These are phyloP conservation scores for Clarias fuscus DNA, from an alignment of 2,797 vertebrate genomes.

Conservation along the genomic window DNA sequence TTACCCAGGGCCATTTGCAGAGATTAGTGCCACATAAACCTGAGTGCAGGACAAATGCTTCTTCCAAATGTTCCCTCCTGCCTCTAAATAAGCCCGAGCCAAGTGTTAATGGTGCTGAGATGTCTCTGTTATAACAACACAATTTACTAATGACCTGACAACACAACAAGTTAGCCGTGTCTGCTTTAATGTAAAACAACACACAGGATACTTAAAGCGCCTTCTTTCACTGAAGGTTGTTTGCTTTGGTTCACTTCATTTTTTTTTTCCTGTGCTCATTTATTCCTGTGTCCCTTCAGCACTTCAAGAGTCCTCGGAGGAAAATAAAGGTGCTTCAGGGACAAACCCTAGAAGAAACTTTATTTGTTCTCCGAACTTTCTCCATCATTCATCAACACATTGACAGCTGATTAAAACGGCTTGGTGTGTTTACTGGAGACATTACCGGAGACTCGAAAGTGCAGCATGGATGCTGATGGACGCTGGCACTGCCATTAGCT, in stretches of 20 bases:
- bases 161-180: conserved; percentile 46
- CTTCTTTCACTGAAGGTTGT: conserved; percentile 2
- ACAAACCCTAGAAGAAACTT: conserved; percentile 47
- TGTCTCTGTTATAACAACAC: conserved; percentile 40
- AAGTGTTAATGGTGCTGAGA: conserved; percentile 47
- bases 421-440: conserved; percentile 47
- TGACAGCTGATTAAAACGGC: conserved; percentile 53
- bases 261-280: neutral
- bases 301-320: conserved; percentile 25
- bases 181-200: conserved; percentile 40
- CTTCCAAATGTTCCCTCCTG: conserved; percentile 19
- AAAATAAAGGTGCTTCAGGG: conserved; percentile 17
- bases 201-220: conserved; percentile 31
- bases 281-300: conserved; percentile 26
- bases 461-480: conserved; percentile 46
- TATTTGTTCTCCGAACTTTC: conserved; percentile 51
- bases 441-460: neutral
- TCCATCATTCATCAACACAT: conserved; percentile 49
- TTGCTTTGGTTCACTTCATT: neutral
- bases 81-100: conserved; percentile 36
- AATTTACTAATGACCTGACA: conserved; percentile 48
- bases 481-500: conserved; percentile 38
- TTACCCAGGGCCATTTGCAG: conserved; percentile 1
- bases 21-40: conserved; percentile 35
- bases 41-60: conserved; percentile 22